A percentile compares a stretch with the other conserved stretches of the same genome.
Conservation (phyloP, 2,888 invertebrate genomes). For the Vanessa cardui region DNA sequence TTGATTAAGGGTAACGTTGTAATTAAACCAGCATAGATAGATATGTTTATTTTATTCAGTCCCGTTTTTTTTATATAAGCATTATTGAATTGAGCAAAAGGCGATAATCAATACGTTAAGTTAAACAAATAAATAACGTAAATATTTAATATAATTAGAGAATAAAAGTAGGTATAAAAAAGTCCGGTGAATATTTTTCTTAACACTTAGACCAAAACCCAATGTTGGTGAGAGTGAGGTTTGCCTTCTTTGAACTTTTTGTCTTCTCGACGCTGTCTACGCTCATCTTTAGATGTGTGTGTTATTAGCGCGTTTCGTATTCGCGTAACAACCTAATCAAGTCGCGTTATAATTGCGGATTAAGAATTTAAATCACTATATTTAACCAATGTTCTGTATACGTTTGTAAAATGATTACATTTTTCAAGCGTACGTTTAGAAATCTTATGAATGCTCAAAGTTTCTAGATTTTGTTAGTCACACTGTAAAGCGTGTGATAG, state of each 20-base stretch:
- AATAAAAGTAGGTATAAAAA: neutral
- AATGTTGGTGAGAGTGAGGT: constrained; percentile 16
- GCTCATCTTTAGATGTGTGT: constrained; percentile 1
- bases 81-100: neutral
- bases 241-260: constrained; percentile 33
- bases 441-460: neutral
- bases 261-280: constrained; percentile 11
- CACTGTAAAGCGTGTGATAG: neutral
- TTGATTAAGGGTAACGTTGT: too few species aligned
- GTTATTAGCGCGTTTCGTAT: constrained; percentile 25
- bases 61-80: neutral
- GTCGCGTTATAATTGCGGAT: constrained; percentile 25
- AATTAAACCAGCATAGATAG: too few species aligned
- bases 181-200: neutral
- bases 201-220: constrained; percentile 27
- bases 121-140: neutral
- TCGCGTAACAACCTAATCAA: constrained; percentile 26
- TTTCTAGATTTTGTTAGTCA: neutral
- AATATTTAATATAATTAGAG: neutral
- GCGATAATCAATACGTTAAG: neutral
- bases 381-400: constrained; percentile 29
- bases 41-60: neutral
- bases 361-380: constrained; percentile 32
- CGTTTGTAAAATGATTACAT: constrained; percentile 2
- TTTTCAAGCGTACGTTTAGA: neutral